A percentile compares a stretch with the other conserved stretches of the same genome.
Conservation (phyloP, 2,113 vertebrate genomes). For the Apodemus sylvaticus region DNA sequence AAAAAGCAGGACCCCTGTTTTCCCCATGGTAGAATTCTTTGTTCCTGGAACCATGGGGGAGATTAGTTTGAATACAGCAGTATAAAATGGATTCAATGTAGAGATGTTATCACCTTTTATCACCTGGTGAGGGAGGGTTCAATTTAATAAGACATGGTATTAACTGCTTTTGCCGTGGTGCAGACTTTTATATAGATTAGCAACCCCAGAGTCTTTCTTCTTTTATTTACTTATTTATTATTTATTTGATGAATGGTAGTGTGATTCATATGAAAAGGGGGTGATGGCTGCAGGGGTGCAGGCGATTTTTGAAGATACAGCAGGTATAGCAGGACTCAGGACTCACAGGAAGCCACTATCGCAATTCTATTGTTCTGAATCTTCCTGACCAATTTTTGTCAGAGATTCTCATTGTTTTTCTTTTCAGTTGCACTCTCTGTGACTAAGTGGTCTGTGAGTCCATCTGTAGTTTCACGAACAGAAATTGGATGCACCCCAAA, state of each 20-base stretch:
- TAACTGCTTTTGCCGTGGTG: slow-evolving; percentile 66
- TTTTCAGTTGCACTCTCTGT: background rate
- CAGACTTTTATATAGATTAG: slow-evolving; percentile 73
- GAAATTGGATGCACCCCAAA: slow-evolving; percentile 52
- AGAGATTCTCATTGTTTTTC: background rate
- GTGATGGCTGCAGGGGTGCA: background rate
- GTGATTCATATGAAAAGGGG: slow-evolving; percentile 51
- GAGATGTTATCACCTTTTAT: slow-evolving; percentile 73
- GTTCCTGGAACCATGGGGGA: slow-evolving; percentile 53
- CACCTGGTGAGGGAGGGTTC: slow-evolving; percentile 54
- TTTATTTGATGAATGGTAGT: background rate
- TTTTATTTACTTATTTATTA: background rate
- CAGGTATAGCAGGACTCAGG: slow-evolving; percentile 31
- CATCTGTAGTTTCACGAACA: slow-evolving; percentile 39
- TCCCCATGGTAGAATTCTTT: slow-evolving; percentile 53
- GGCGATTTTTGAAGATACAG: slow-evolving; percentile 35
- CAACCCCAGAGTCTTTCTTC: slow-evolving; percentile 8
- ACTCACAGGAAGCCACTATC: slow-evolving; percentile 53
- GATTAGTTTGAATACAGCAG: slow-evolving; percentile 55
- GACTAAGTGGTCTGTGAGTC: background rate
- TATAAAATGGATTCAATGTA: slow-evolving; percentile 65
- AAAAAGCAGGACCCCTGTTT: slow-evolving; percentile 58
- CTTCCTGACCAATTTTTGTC: background rate
- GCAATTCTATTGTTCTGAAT: slow-evolving; percentile 55
- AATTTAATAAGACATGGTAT: slow-evolving; percentile 70